These are phyloP conservation scores for Anticlea derivata DNA, from an alignment of 2,888 invertebrate genomes.

Conservation along the genomic window DNA sequence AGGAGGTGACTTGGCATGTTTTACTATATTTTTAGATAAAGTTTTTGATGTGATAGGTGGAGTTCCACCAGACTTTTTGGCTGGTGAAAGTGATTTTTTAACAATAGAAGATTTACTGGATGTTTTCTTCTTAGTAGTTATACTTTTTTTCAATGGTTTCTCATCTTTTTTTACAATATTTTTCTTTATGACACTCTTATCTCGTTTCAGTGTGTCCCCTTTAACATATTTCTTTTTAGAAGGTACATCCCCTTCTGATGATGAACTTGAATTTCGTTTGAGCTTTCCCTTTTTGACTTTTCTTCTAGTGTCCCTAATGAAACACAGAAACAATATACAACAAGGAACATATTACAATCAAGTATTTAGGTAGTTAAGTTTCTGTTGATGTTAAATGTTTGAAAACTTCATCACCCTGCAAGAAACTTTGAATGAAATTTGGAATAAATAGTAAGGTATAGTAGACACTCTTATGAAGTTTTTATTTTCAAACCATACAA, in stretches of 20 bases:
- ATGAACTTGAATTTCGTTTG: constrained; percentile 85
- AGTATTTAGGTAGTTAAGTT: no score
- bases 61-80: constrained; percentile 79
- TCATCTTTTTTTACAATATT: constrained; percentile 70
- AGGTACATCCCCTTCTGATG: constrained; percentile 86
- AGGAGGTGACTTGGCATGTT: constrained; percentile 75
- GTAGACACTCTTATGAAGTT: no score
- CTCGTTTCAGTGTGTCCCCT: constrained; percentile 66
- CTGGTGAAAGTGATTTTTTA: constrained; percentile 79
- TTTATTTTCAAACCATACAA: no score
- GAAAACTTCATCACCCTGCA: no score
- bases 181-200: constrained; percentile 77
- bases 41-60: constrained; percentile 77
- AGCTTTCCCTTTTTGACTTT: constrained; percentile 80
- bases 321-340: constrained; percentile 21
- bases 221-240: constrained; percentile 81
- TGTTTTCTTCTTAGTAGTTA: constrained; percentile 63
- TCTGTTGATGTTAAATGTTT: no score
- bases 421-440: no score
- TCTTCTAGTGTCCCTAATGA: constrained; percentile 72
- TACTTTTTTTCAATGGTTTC: constrained; percentile 67
- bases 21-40: constrained; percentile 61
- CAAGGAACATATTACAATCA: no score
- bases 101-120: constrained; percentile 62
- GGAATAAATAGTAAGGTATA: no score